These are phyloP conservation scores for Chascanopsetta lugubris DNA, from an alignment of 2,113 vertebrate genomes.

Conservation along the genomic window DNA sequence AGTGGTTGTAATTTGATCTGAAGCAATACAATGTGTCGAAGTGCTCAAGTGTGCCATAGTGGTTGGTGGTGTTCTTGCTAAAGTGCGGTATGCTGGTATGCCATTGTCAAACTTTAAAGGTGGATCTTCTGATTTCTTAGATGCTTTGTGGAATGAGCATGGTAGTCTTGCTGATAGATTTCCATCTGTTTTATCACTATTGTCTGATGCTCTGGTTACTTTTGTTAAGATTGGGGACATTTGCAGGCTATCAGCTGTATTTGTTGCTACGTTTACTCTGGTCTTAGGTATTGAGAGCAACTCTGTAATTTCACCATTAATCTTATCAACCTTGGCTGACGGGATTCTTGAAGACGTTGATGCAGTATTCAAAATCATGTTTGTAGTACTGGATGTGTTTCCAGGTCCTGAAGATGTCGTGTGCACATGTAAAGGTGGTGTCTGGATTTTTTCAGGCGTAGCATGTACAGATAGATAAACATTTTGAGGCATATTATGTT, in stretches of 20 bases:
- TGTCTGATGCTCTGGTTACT: neutral
- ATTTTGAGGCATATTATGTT: slow-evolving; percentile 18
- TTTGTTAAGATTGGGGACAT: neutral
- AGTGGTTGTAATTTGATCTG: slow-evolving; percentile 18
- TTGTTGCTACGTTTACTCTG: neutral
- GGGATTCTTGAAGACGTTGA: slow-evolving; percentile 13
- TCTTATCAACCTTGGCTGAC: slow-evolving; percentile 5
- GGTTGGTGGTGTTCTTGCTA: neutral
- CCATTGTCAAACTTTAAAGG: neutral
- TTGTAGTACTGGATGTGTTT: slow-evolving; percentile 23
- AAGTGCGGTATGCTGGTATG: neutral
- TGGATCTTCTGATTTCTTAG: slow-evolving; percentile 4
- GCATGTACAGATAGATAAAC: slow-evolving; percentile 47
- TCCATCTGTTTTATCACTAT: slow-evolving; percentile 11
- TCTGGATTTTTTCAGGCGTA: slow-evolving; percentile 33
- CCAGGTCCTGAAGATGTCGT: neutral
- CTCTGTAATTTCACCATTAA: slow-evolving; percentile 1
- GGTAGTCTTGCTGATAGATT: neutral
- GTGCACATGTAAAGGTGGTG: slow-evolving; percentile 17
- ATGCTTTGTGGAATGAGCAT: neutral
- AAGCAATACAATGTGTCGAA: slow-evolving; percentile 14
- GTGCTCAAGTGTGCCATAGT: neutral
- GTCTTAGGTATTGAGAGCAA: neutral
- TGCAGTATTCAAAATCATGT: neutral
- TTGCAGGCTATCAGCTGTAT: neutral